phyloP scores from a whole-genome alignment of 2,888 invertebrate species.

The Brachypalpus laphriformis region DNA sequence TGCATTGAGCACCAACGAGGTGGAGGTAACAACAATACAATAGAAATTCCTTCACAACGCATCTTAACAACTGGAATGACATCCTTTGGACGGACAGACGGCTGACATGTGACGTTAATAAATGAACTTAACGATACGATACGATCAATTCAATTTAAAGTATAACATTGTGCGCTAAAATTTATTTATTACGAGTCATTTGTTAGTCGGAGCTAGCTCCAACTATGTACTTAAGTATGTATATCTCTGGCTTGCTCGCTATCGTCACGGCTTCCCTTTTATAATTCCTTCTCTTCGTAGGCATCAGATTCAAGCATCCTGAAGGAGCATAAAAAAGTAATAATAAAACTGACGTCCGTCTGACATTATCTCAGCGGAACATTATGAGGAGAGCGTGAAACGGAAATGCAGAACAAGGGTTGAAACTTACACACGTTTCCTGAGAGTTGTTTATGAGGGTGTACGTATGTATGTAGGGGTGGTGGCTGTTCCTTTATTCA shows the following conservation, averaged over 20 bases:
- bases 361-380: conserved; percentile 71
- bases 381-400: conserved; percentile 66
- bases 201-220: conserved; percentile 36
- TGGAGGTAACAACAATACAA: no score
- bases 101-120: conserved; percentile 69
- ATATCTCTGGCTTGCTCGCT: background rate
- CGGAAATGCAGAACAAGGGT: conserved; percentile 69
- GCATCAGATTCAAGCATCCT: conserved; percentile 1
- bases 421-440: conserved; percentile 57
- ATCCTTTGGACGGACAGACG: conserved; percentile 47
- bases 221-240: background rate
- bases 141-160: conserved; percentile 71
- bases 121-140: conserved; percentile 63
- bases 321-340: conserved; percentile 21
- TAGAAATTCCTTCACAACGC: conserved; percentile 38
- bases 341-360: conserved; percentile 37
- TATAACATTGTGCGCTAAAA: conserved; percentile 61
- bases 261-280: conserved; percentile 16
- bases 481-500: conserved; percentile 58
- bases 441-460: conserved; percentile 53
- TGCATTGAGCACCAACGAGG: conserved; percentile 41
- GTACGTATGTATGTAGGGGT: background rate
- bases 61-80: conserved; percentile 28
- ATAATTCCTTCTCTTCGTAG: conserved; percentile 43
- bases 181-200: conserved; percentile 68